Conservation (phyloP, 2,888 invertebrate species). For the Pelosia muscerda region DNA sequence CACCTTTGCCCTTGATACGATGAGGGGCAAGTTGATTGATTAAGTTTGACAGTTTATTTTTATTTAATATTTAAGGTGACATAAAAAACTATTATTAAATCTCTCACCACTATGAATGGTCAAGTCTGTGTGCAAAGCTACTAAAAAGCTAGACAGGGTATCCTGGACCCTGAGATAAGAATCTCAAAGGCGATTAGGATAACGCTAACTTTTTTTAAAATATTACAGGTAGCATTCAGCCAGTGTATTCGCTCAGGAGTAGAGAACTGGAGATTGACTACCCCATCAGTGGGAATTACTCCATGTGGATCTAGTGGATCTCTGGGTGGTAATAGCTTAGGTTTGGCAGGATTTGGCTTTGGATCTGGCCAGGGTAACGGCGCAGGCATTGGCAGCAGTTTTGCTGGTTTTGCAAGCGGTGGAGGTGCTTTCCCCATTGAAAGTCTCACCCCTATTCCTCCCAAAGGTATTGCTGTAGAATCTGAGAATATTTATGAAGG, state of each 20-base stretch:
- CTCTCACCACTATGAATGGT: no score
- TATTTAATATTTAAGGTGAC: no score
- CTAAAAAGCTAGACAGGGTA: no score
- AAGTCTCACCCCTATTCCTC: constrained; percentile 16
- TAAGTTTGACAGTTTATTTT: no score
- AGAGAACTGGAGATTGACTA: background rate
- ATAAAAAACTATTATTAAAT: no score
- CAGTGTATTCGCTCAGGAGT: background rate
- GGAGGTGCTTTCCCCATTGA: constrained; percentile 31
- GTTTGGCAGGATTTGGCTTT: background rate
- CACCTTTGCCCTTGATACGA: no score
- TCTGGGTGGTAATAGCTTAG: background rate
- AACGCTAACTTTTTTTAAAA: background rate
- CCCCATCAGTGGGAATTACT: background rate
- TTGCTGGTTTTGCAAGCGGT: constrained; percentile 38
- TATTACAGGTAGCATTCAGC: background rate
- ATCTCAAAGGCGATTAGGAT: no score
- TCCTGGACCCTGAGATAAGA: no score
- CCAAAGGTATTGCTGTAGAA: constrained; percentile 51
- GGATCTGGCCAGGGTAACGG: background rate
- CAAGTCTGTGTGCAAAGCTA: no score
- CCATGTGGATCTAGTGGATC: constrained; percentile 1
- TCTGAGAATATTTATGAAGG: constrained; percentile 61
- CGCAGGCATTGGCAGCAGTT: background rate
- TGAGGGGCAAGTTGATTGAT: no score